Percentiles rank a stretch among this genome's conserved stretches.
phyloP scores from a whole-genome alignment of 2,113 vertebrate species.

The Burhinus bistriatus region DNA sequence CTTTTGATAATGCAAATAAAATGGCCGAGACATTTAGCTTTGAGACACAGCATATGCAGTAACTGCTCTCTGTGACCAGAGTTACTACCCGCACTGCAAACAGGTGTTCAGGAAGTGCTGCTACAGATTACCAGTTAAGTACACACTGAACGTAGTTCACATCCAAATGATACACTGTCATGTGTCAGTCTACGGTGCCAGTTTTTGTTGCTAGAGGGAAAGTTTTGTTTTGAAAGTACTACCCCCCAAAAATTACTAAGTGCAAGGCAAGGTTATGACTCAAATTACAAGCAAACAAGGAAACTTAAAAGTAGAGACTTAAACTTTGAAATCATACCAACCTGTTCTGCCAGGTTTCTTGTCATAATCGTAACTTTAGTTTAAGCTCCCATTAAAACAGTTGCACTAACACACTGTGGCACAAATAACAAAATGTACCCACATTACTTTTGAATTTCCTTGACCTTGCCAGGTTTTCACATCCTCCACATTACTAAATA shows the following conservation, averaged over 20 bases:
- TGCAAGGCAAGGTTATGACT: background rate
- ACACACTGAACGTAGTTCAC: background rate
- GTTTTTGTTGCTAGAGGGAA: background rate
- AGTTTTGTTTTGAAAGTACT: background rate
- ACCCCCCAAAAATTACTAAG: background rate
- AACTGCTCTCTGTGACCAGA: background rate
- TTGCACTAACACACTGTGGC: constrained; percentile 58
- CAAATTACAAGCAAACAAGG: constrained; percentile 28
- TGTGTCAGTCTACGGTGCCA: background rate
- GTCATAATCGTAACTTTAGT: background rate
- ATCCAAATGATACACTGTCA: background rate
- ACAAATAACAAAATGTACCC: constrained; percentile 41
- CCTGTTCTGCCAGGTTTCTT: background rate
- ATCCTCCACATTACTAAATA: constrained; percentile 35
- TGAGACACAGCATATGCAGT: background rate
- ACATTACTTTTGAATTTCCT: constrained; percentile 20
- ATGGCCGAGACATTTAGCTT: background rate
- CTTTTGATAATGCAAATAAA: constrained; percentile 2
- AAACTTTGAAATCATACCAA: background rate
- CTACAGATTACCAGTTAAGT: background rate
- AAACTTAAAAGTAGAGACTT: constrained; percentile 44
- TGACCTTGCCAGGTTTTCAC: constrained; percentile 40
- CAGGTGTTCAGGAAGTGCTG: background rate
- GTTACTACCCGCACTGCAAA: background rate
- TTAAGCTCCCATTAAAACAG: constrained; percentile 24